phyloP scores from a whole-genome alignment of 2,797 vertebrate species.

The Fratercula arctica region DNA sequence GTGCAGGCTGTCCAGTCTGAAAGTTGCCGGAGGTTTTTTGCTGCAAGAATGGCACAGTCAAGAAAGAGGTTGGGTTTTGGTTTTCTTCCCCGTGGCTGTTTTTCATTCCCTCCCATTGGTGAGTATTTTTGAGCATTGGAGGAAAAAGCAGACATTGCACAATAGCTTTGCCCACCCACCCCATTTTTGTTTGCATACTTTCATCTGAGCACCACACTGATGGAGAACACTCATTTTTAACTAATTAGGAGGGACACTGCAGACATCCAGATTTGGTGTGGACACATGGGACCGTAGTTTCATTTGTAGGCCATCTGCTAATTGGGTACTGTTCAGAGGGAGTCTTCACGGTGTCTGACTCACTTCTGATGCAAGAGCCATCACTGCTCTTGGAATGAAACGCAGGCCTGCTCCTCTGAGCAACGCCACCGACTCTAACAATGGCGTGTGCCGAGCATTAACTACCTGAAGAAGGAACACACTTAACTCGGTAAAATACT shows the following conservation, averaged over 20 bases:
- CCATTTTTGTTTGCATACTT: neutral
- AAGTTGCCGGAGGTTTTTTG: neutral
- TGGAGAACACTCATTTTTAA: neutral
- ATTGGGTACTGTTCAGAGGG: neutral
- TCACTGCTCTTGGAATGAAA: neutral
- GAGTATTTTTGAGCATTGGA: neutral
- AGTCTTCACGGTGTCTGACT: neutral
- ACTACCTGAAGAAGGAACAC: neutral
- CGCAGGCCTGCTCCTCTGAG: neutral
- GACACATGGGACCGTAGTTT: accelerated
- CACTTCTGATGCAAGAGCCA: neutral
- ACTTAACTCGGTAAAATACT: neutral
- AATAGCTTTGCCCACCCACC: neutral
- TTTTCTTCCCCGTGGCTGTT: neutral
- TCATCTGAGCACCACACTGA: neutral
- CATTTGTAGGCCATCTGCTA: neutral
- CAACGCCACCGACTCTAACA: accelerated
- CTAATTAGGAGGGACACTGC: neutral
- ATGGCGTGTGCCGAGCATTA: accelerated
- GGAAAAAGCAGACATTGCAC: neutral
- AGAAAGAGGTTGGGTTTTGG: neutral
- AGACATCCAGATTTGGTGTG: neutral
- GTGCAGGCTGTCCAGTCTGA: neutral
- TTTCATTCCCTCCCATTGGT: neutral
- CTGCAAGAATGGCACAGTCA: neutral